These are phyloP conservation scores for Orius insidiosus DNA, from an alignment of 1,140 invertebrate species.

Conservation along the genomic window DNA sequence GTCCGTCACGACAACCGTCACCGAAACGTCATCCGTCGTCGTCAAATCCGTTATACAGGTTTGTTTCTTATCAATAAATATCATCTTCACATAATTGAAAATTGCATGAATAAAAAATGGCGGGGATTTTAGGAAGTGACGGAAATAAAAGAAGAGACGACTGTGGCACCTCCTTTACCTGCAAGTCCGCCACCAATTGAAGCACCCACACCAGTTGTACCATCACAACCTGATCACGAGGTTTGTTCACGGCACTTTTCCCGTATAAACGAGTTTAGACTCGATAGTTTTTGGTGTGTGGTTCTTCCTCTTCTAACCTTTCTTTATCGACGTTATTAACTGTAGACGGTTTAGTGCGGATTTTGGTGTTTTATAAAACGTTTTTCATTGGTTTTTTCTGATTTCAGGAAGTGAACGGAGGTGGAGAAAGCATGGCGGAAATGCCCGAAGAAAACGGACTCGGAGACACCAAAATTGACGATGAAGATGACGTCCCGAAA, in stretches of 20 bases:
- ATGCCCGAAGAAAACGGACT: constrained; percentile 16
- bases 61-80: not conserved
- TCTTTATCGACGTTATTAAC: not conserved
- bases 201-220: constrained; percentile 17
- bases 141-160: constrained; percentile 11
- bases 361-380: too few relatives aligned
- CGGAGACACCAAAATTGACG: constrained; percentile 12
- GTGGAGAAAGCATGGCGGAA: constrained; percentile 19
- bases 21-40: constrained; percentile 10
- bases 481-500: constrained; percentile 9
- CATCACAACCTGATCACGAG: constrained; percentile 14
- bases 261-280: too few relatives aligned
- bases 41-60: constrained; percentile 1
- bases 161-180: constrained; percentile 17
- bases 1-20: constrained; percentile 6
- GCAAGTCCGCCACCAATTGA: constrained; percentile 19
- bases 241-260: not conserved
- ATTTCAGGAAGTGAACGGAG: constrained; percentile 16
- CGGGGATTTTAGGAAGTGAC: constrained; percentile 3
- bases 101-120: not conserved
- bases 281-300: not conserved
- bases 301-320: not conserved
- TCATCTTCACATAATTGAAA: not conserved
- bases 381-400: not conserved
- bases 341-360: not conserved